A percentile compares a stretch with the other conserved stretches of the same genome.
Conservation (phyloP, 1,140 invertebrate species). For the Cataglyphis hispanica region DNA sequence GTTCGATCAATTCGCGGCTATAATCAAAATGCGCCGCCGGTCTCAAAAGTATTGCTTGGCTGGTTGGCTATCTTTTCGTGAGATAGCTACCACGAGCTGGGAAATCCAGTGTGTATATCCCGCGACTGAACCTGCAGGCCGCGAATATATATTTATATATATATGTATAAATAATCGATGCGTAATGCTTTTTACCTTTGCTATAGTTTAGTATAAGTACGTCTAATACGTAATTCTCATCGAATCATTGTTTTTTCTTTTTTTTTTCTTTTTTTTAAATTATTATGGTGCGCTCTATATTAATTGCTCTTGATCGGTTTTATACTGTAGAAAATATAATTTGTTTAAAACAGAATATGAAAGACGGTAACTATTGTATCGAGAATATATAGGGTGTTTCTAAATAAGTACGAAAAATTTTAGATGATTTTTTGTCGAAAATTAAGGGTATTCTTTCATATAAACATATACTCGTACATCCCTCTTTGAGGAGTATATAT, state of each 20-base stretch:
- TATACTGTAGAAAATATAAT: neutral
- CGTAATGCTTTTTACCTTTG: constrained; percentile 56
- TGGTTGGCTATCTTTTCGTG: constrained; percentile 49
- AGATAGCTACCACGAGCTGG: constrained; percentile 34
- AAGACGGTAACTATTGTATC: neutral
- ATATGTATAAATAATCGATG: constrained; percentile 45
- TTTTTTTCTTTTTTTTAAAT: neutral
- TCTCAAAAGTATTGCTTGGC: constrained; percentile 46
- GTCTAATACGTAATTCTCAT: constrained; percentile 7
- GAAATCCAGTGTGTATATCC: constrained; percentile 50
- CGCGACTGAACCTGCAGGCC: constrained; percentile 31
- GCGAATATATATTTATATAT: constrained; percentile 36
- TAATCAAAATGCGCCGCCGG: constrained; percentile 55
- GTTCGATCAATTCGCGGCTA: constrained; percentile 60
- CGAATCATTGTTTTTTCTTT: neutral
- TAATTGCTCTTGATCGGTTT: neutral
- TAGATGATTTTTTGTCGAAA: too few relatives aligned
- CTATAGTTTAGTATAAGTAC: constrained; percentile 45
- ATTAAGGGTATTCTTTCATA: too few relatives aligned
- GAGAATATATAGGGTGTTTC: neutral
- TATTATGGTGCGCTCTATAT: neutral
- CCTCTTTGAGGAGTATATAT: too few relatives aligned
- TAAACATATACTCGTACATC: too few relatives aligned
- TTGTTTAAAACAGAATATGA: neutral
- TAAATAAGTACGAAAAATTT: too few relatives aligned